phyloP scores from a whole-genome alignment of 2,797 vertebrate species.

The Salarias fasciatus region DNA sequence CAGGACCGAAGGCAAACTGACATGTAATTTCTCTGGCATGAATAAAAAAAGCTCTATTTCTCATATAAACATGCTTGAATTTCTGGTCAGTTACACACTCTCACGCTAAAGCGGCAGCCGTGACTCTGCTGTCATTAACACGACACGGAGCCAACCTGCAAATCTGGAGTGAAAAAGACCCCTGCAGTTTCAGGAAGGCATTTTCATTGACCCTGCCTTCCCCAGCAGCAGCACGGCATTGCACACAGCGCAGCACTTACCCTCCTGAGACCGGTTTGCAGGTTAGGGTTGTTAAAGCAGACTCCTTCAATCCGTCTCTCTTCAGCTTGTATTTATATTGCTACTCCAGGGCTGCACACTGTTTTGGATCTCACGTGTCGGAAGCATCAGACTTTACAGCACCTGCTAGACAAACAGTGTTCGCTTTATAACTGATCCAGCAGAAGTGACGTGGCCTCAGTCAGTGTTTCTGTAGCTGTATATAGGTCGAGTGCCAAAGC shows the following conservation, averaged over 20 bases:
- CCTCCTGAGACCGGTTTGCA: conserved; percentile 16
- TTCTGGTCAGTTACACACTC: no score
- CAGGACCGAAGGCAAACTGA: no score
- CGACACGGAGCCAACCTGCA: conserved; percentile 4
- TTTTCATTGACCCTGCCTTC: background rate
- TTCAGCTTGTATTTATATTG: conserved; percentile 33
- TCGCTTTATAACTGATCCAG: conserved; percentile 5
- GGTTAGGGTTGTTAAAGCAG: background rate
- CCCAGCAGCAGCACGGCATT: conserved; percentile 2
- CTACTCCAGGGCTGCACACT: background rate
- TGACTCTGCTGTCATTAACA: background rate
- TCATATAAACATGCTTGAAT: no score
- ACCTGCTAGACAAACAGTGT: conserved; percentile 24
- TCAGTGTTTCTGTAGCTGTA: conserved; percentile 37
- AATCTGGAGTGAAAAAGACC: conserved; percentile 5
- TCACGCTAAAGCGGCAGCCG: no score
- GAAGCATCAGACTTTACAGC: conserved; percentile 36
- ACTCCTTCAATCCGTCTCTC: conserved; percentile 11
- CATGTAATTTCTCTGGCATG: no score
- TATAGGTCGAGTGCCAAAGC: background rate
- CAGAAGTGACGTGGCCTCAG: conserved; percentile 27
- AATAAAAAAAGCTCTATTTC: no score
- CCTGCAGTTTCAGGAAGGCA: conserved; percentile 2
- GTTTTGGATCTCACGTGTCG: conserved; percentile 30
- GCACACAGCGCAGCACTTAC: conserved; percentile 39